phyloP scores from a whole-genome alignment of 2,113 vertebrate species.

The Pollachius pollachius region DNA sequence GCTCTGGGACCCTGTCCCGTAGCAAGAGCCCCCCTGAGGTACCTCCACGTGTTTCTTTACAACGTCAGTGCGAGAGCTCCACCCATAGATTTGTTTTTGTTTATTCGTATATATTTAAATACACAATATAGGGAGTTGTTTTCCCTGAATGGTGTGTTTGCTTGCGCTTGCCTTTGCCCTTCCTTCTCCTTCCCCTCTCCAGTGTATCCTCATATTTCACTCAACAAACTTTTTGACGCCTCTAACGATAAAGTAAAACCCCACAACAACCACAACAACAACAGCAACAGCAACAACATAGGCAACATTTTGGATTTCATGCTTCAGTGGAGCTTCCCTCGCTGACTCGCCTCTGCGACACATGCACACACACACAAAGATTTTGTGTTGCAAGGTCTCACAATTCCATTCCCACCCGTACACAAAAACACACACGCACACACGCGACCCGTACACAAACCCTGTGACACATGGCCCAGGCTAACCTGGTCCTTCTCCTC shows the following conservation, averaged over 20 bases:
- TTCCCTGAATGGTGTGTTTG: conserved; percentile 30
- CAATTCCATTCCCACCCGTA: too few species aligned
- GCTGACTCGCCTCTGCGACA: conserved; percentile 26
- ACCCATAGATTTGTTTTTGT: too few species aligned
- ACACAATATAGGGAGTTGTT: neutral
- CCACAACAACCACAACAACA: conserved; percentile 10
- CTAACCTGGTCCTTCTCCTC: conserved; percentile 50
- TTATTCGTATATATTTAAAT: too few species aligned
- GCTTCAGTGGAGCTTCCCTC: conserved; percentile 42
- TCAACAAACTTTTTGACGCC: conserved; percentile 39
- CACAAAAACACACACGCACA: too few species aligned
- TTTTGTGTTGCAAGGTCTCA: too few species aligned
- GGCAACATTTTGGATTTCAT: conserved; percentile 46
- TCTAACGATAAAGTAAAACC: conserved; percentile 36
- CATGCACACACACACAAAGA: conserved; percentile 41
- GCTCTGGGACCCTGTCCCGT: too few species aligned
- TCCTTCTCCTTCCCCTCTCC: conserved; percentile 36
- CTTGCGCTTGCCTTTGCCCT: conserved; percentile 38
- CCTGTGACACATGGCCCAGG: conserved; percentile 40
- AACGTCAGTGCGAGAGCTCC: too few species aligned
- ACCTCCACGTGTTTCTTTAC: neutral
- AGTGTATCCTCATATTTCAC: conserved; percentile 27
- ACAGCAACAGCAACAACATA: conserved; percentile 44
- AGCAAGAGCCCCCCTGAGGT: neutral
- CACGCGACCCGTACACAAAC: conserved; percentile 39